Base-by-base conservation (phyloP, 53 echinoderm and acorn worm genomes). In the Echinarachnius parma region DNA sequence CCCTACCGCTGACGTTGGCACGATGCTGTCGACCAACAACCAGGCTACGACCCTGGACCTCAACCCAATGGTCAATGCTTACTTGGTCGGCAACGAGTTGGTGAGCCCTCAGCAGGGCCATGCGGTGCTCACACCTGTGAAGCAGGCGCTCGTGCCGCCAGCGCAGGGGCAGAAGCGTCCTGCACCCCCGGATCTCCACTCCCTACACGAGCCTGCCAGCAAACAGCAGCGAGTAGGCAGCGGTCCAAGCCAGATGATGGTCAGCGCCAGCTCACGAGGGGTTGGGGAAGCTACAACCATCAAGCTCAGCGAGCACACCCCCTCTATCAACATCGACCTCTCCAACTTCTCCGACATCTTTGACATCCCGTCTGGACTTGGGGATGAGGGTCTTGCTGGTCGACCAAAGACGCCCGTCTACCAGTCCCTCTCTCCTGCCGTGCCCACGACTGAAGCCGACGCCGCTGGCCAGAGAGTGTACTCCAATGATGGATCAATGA, bases 311-410 rank as follows among this genome's bases (percentile, higher is more conserved):
- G 89, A 80, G 8, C 90, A 89, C 35, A 85, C 92, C 4, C 82
- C 88, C 15, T 78, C 82, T 1, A 92, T 88, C 60, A 92, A 92
- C 69, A 77, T 91, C 52, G 92, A 92, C 48, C 78, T 92, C 46
- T 80, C 92, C 13, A 81, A 66, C 70, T 92, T 92, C 50, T 80
- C 92, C 0, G 92, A 92, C 62, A 92, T 92, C 26, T 92, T 92
- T 26, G 92, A 92, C 68, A 82, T 92, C 54, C 82, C 88, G 31
- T 79, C 82, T 9, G 85, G 80, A 1, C 37, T 87, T 4, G 88
- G 85, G 0, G 88, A 92, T 3, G 92, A 92, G 44, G 88, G 92
- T 15, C 77, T 88, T 10, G 92, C 92, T 20, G 92, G 92, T 18
- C 66, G 92, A 25, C 92, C 92, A 16, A 92, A 92, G 59, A 79